These are phyloP conservation scores for Mandrillus leucophaeus DNA, from an alignment of 2,113 vertebrate species.

Conservation along the genomic window DNA sequence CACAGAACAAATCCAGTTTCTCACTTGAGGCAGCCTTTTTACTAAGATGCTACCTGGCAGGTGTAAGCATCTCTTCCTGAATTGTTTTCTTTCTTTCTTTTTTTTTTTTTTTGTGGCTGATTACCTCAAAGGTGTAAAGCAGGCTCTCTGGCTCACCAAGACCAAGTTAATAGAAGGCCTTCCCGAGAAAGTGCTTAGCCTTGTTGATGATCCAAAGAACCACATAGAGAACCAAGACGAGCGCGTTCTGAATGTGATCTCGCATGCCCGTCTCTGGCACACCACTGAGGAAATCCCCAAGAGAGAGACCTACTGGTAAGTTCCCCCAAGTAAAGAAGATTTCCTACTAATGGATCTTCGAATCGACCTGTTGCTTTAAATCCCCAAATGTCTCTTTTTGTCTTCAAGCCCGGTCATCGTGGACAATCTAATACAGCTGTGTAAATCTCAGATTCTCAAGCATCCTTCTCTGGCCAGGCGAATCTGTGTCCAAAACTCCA, in stretches of 20 bases:
- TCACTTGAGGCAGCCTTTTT: background rate
- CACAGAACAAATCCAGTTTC: background rate
- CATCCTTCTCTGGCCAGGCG: conserved; percentile 86
- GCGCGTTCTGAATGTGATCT: conserved; percentile 84
- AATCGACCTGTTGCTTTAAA: background rate
- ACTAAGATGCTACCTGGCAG: background rate
- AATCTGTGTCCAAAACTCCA: conserved; percentile 87
- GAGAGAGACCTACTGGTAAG: conserved; percentile 90
- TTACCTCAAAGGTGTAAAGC: conserved; percentile 88
- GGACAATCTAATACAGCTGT: conserved; percentile 91
- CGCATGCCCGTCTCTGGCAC: conserved; percentile 90
- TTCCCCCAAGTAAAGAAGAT: background rate
- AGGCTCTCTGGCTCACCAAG: conserved; percentile 97
- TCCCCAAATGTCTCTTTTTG: conserved; percentile 46
- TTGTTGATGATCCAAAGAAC: conserved; percentile 78
- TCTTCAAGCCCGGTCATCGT: conserved; percentile 89
- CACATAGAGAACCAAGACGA: conserved; percentile 88
- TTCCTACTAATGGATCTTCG: background rate
- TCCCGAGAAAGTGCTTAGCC: conserved; percentile 84
- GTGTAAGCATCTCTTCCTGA: conserved; percentile 11
- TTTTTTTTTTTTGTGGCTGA: background rate
- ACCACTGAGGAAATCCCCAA: conserved; percentile 82
- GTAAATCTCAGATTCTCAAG: conserved; percentile 84
- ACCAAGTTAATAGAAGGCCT: conserved; percentile 89
- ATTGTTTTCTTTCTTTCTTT: background rate